Evolutionary conservation across 1,140 invertebrate genomes (phyloP), one percentile per base, ranked within the genome.

Genomic region (Bilobella aurantiaca): DNA sequence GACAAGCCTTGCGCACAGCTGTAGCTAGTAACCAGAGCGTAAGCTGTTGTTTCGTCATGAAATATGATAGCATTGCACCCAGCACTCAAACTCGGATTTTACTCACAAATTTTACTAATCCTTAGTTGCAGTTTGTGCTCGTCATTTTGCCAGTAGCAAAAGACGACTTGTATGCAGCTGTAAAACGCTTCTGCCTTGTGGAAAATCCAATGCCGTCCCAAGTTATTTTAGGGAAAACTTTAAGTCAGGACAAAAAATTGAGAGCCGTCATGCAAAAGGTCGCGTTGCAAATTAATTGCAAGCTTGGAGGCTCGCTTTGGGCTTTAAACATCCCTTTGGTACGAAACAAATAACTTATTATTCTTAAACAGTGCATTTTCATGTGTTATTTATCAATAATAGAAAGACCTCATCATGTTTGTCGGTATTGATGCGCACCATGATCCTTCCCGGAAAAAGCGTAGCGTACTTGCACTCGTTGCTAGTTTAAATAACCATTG

Each of bases 301-400:
- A 98, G 80, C 76, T 98, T 2, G 95, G 95, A 25, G 95, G 95
- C 2, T 86, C 90, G 1, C 76, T 96, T 5, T 98, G 95, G 94
- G 80, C 82, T 0, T 78, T 96, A 0, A 78, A 82, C 34, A 90
- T 95, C 66, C 94, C 93, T 1, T 80, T 90, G 71, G 84, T 87
- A 79, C 80, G 78, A 23, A 62, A 21, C 23, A 53, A 53, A 3
- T 53, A 12, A 53, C 21, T 23, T 12, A 53, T 23, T 23, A 23
- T 16, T 23, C 8, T n/a, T 12, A 53, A 53, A 53, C 49, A 18
- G 12, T 53, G 46, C 23, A 8, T 23, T 28, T 57, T 18, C 28
- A 59, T 31, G 8, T 14, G 8, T 59, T 59, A 58, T 32, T 59
- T 60, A 46, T 62, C 30, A 21, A 5, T 65, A 71, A 58, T 68